phyloP scores from a whole-genome alignment of 2,888 invertebrate genomes.

The Erynnis tages region DNA sequence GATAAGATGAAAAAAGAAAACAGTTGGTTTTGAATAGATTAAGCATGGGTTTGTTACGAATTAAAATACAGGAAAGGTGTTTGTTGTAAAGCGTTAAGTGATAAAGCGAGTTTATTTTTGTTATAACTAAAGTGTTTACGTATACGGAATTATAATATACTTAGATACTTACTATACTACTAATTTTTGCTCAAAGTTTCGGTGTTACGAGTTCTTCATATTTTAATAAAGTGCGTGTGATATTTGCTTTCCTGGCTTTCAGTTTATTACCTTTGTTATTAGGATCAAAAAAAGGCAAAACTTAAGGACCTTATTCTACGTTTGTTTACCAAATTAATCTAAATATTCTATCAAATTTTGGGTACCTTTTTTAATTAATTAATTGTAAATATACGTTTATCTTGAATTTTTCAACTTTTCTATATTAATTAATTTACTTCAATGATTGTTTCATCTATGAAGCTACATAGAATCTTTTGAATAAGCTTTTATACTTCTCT shows the following conservation, averaged over 20 bases:
- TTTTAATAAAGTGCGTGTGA: constrained; percentile 64
- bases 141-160: constrained; percentile 51
- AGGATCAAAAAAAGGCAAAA: no score
- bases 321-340: no score
- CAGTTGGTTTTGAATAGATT: constrained; percentile 70
- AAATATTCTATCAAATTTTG: no score
- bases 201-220: constrained; percentile 47
- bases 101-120: constrained; percentile 54
- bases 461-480: no score
- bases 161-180: no score
- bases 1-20: constrained; percentile 72
- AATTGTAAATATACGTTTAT: no score
- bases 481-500: no score
- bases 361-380: no score
- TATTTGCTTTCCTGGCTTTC: constrained; percentile 34
- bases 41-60: constrained; percentile 36
- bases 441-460: no score
- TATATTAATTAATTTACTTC: no score
- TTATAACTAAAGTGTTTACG: constrained; percentile 40
- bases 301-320: no score
- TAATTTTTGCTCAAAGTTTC: constrained; percentile 71
- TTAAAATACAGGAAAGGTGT: constrained; percentile 1
- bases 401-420: no score
- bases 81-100: constrained; percentile 44
- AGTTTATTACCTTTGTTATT: background rate